Conservation (phyloP, 2,113 vertebrate genomes). For the Tragelaphus buxtoni region DNA sequence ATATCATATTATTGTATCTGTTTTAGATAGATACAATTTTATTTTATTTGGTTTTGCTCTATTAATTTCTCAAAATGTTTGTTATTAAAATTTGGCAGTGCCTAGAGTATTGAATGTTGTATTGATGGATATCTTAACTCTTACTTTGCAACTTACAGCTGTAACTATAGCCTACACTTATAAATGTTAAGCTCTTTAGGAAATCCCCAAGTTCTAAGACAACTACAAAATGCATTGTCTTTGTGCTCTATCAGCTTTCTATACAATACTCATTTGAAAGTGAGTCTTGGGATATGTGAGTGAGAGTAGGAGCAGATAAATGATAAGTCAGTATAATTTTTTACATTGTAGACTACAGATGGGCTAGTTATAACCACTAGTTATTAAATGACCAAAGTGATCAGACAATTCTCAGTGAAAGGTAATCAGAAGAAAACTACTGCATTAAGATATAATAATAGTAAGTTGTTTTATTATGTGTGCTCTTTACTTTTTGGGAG, state of each 20-base stretch:
- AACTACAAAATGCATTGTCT: neutral
- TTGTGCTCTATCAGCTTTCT: neutral
- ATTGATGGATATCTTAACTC: neutral
- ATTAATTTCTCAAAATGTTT: neutral
- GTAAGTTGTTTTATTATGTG: neutral
- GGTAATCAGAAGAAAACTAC: neutral
- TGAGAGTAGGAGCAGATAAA: neutral
- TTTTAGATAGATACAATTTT: neutral
- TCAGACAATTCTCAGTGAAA: neutral
- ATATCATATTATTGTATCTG: neutral
- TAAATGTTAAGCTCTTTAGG: neutral
- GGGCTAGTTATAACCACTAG: neutral
- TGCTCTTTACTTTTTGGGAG: neutral
- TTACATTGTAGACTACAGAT: neutral
- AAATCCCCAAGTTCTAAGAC: neutral
- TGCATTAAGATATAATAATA: neutral
- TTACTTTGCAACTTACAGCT: neutral
- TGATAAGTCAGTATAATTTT: neutral
- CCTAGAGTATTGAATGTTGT: neutral
- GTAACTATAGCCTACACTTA: neutral
- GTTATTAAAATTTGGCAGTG: neutral
- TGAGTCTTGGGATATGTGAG: neutral
- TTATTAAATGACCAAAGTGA: neutral
- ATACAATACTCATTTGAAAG: neutral
- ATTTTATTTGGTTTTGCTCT: neutral